These are phyloP conservation scores for Punctoribates punctum DNA, from an alignment of 2,888 invertebrate species.

Conservation along the genomic window DNA sequence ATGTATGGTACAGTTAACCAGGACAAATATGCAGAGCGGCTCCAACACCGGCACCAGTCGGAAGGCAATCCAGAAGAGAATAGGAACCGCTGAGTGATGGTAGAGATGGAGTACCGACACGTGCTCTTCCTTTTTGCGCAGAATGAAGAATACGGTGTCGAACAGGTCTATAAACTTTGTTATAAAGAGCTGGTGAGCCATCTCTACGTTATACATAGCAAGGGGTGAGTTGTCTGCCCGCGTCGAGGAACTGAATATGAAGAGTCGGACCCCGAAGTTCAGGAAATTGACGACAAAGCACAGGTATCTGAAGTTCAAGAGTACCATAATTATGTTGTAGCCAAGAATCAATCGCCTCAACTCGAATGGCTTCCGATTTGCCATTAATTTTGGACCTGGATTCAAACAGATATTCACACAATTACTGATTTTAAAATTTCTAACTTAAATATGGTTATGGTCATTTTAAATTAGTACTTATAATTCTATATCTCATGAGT, in stretches of 20 bases:
- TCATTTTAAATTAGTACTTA: background rate
- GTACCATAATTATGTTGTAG: constrained; percentile 11
- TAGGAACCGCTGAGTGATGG: background rate
- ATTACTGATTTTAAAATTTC: background rate
- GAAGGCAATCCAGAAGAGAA: background rate
- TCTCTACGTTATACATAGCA: background rate
- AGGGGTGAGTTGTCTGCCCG: background rate
- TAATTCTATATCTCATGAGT: too few relatives aligned
- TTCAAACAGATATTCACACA: background rate
- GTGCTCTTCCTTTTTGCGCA: background rate
- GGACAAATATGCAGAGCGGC: background rate
- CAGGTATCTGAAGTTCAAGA: background rate
- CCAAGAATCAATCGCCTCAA: background rate
- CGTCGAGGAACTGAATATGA: background rate
- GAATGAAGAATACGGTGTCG: constrained; percentile 5
- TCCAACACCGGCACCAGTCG: background rate
- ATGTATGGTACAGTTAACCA: constrained; percentile 12
- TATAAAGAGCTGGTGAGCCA: background rate
- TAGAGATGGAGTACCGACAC: background rate
- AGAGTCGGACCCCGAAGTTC: background rate
- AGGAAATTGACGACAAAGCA: background rate
- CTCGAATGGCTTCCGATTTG: background rate
- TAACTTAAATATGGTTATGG: background rate
- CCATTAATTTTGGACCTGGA: background rate
- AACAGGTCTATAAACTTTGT: constrained; percentile 11